Percentiles rank a stretch among this genome's conserved stretches.
Evolutionary conservation across 2,888 invertebrate species (phyloP).

Genomic region (Aradus depressus): DNA sequence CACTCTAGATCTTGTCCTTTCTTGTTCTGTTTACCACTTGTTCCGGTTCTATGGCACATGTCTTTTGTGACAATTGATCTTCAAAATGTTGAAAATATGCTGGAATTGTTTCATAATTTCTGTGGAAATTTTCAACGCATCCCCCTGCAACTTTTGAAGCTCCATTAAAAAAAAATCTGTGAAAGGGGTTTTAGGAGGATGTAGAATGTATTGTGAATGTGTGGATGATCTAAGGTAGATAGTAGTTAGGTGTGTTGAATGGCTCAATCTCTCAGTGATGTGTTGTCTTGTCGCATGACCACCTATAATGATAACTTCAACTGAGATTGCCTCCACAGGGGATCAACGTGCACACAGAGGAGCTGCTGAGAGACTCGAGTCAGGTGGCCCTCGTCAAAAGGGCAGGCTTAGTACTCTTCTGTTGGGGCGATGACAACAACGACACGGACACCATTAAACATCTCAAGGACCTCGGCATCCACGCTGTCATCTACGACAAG

Average conservation of each 20-base stretch:
- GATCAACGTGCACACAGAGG: constrained; percentile 86
- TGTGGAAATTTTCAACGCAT: no score
- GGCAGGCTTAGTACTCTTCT: constrained; percentile 78
- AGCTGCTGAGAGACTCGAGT: constrained; percentile 69
- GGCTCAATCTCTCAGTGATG: background rate
- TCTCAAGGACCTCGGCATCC: constrained; percentile 78
- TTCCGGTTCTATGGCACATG: no score
- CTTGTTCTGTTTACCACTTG: no score
- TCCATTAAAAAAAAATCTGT: no score
- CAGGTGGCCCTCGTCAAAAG: constrained; percentile 69
- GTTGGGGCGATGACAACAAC: constrained; percentile 96
- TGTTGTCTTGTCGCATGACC: background rate
- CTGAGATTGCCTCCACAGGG: constrained; percentile 44
- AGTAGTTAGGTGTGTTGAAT: background rate
- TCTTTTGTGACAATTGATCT: no score
- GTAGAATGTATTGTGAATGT: no score
- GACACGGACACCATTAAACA: constrained; percentile 72
- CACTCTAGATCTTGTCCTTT: no score
- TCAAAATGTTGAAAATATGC: no score
- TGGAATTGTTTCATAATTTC: no score
- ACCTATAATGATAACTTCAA: background rate
- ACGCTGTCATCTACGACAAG: constrained; percentile 95
- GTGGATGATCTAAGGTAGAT: no score
- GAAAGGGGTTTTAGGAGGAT: no score
- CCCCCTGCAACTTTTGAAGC: no score